phyloP scores from a whole-genome alignment of 2,113 vertebrate species.

The Micromys minutus region DNA sequence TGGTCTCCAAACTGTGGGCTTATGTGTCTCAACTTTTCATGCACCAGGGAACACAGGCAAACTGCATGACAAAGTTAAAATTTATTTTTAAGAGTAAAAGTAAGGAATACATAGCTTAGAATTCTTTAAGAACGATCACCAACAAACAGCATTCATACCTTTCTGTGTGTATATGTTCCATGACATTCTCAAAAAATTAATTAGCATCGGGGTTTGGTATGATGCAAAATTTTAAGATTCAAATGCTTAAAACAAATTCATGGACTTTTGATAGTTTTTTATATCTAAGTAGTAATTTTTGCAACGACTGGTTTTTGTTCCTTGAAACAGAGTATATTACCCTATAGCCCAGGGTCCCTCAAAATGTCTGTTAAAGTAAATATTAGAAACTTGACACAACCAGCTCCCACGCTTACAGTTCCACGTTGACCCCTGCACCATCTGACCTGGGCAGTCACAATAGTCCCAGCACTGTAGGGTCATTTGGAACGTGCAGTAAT shows the following conservation, averaged over 20 bases:
- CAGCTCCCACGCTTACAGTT: too few relatives aligned
- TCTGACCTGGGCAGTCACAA: too few relatives aligned
- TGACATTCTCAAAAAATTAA: neutral
- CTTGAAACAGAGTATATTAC: neutral
- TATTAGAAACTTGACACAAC: too few relatives aligned
- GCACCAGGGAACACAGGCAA: neutral
- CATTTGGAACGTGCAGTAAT: too few relatives aligned
- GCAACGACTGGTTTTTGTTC: neutral
- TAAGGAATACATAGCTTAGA: neutral
- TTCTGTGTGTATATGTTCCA: neutral
- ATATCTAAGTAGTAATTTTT: neutral
- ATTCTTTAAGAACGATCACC: neutral
- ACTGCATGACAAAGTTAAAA: neutral
- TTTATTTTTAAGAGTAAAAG: neutral
- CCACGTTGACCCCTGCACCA: too few relatives aligned
- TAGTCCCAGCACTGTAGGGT: too few relatives aligned
- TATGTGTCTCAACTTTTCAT: neutral
- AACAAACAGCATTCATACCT: neutral
- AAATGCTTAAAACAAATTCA: neutral
- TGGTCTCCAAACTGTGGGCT: neutral
- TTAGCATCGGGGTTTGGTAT: neutral
- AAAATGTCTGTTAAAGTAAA: too few relatives aligned
- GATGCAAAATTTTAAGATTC: neutral
- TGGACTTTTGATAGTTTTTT: neutral
- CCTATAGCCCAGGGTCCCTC: too few relatives aligned